Evolutionary conservation across 2,888 invertebrate genomes (phyloP).

Genomic region (Didymodactylos carnosus): DNA sequence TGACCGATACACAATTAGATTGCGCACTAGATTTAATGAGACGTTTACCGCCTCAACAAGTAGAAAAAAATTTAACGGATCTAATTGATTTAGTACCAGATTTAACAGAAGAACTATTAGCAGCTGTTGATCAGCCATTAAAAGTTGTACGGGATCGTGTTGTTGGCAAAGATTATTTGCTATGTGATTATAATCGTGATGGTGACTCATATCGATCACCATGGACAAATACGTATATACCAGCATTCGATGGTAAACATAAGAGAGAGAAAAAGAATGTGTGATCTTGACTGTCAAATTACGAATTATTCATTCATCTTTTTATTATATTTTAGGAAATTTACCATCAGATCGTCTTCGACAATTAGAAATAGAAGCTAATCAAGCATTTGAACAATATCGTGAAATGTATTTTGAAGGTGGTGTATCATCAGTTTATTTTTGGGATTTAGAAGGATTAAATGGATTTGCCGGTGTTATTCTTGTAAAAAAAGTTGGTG

Average conservation of each 20-base stretch:
- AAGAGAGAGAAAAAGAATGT: not conserved
- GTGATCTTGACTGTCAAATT: not conserved
- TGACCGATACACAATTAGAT: constrained; percentile 66
- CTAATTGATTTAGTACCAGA: constrained; percentile 47
- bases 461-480: constrained; percentile 82
- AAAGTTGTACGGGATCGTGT: constrained; percentile 81
- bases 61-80: constrained; percentile 38
- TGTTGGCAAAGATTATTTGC: constrained; percentile 80
- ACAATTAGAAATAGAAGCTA: constrained; percentile 87
- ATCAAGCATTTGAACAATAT: constrained; percentile 93
- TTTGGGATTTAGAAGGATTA: constrained; percentile 98
- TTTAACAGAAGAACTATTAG: constrained; percentile 82
- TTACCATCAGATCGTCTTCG: constrained; percentile 92
- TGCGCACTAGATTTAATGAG: constrained; percentile 96
- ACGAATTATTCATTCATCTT: not conserved
- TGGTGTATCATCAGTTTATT: constrained; percentile 91
- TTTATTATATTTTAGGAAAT: too few species aligned
- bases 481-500: constrained; percentile 86
- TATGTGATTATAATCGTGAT: constrained; percentile 97
- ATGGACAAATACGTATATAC: constrained; percentile 16
- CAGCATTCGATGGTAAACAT: constrained; percentile 5
- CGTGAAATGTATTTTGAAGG: constrained; percentile 98
- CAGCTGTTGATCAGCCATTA: constrained; percentile 89
- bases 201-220: constrained; percentile 76
- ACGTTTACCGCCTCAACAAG: constrained; percentile 91